These are phyloP conservation scores for Epirrhoe tristata DNA, from an alignment of 2,888 invertebrate genomes.

Conservation along the genomic window DNA sequence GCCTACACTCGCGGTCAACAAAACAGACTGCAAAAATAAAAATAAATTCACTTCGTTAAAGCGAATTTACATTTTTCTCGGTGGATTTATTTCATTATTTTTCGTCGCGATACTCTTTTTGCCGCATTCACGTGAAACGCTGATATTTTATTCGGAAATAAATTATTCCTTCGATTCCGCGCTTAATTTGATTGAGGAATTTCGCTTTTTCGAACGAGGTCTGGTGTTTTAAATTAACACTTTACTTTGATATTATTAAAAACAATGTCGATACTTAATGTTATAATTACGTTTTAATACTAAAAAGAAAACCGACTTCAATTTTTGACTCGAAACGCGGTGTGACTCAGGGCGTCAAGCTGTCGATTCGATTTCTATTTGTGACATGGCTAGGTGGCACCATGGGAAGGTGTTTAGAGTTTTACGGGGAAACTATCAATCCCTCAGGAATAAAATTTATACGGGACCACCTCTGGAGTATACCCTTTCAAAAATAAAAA, in stretches of 20 bases:
- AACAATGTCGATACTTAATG: background rate
- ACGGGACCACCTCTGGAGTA: too few relatives aligned
- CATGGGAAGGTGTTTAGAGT: too few relatives aligned
- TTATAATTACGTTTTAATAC: too few relatives aligned
- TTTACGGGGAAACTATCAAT: too few relatives aligned
- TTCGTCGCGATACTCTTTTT: constrained; percentile 56
- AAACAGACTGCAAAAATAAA: constrained; percentile 57
- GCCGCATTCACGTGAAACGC: constrained; percentile 49
- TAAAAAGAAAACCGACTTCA: too few relatives aligned
- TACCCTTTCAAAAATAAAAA: too few relatives aligned
- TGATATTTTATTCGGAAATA: constrained; percentile 56
- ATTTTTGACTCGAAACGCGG: too few relatives aligned
- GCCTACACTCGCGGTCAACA: constrained; percentile 57
- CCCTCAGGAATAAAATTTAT: too few relatives aligned
- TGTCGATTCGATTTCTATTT: too few relatives aligned
- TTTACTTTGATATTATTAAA: constrained; percentile 29
- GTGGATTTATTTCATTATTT: constrained; percentile 66
- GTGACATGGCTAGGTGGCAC: too few relatives aligned
- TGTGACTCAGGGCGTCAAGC: too few relatives aligned
- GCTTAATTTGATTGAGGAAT: constrained; percentile 58
- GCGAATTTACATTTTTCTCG: constrained; percentile 76
- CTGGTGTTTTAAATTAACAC: constrained; percentile 44
- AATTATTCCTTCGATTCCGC: constrained; percentile 53
- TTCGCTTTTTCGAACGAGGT: constrained; percentile 46
- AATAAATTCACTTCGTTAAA: constrained; percentile 76